Evolutionary conservation across 2,113 vertebrate species (phyloP), one percentile per base, ranked within the genome.

Genomic region (Halichoerus grypus): DNA sequence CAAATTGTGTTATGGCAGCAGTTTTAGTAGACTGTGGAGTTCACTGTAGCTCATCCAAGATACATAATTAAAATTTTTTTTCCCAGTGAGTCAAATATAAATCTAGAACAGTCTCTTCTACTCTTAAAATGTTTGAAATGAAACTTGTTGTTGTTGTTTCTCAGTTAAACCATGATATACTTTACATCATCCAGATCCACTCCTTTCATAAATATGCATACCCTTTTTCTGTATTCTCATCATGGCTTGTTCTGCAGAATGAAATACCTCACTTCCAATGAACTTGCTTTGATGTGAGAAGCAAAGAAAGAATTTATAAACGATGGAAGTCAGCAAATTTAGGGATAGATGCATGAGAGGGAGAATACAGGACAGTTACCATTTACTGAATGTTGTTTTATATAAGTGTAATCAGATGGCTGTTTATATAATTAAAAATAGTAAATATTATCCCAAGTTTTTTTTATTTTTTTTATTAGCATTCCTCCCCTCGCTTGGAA

Each of bases 21-120:
- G 51, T 83, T 80, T 84, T 79, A 14, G 24, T 90, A 69, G 92
- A 89, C 33, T 80, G 28, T 67, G 46, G 63, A 79, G 33, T 91
- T 96, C 11, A 46, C 33, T 88, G n/a, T 94, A 84, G 22, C 61
- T 97, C 85, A 79, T 63, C 95, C 55, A 93, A 91, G 42, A 91
- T 77, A 83, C 24, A 59, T 89, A 69, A 88, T 42, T n/a, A 67
- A 61, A 69, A 16, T 2, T 46, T 71, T 15, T 46, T 72, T 94
- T 80, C 31, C 71, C 22, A 83, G 26, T 90, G 24, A 95, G 22
- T 96, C 61, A 92, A 71, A 77, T 82, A 57, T 95, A 92, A 85
- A 86, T 82, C 49, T 42, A 82, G 39, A 51, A 86, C 67, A 92
- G 36, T 71, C 14, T 94, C 55, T 95, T 22, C 39, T 24, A 63